Conservation (phyloP, 1,140 invertebrate species). For the Dryas iulia region DNA sequence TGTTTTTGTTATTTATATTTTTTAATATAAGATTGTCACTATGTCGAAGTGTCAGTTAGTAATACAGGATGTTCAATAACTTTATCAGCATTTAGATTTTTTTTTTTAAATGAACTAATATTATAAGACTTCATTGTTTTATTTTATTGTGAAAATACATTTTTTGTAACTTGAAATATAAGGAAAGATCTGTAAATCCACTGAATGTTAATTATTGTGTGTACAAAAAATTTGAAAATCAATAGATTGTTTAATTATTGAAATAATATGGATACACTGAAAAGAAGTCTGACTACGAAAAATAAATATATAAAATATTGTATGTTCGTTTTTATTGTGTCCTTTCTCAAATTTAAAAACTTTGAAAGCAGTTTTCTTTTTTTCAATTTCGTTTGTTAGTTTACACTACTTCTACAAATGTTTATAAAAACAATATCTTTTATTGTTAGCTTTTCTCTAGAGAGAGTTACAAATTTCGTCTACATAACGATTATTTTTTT, state of each 20-base stretch:
- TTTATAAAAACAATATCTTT: too few species aligned
- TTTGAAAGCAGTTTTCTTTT: too few species aligned
- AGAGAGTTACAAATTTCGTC: too few species aligned
- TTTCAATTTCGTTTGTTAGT: too few species aligned
- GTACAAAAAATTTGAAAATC: slow-evolving; percentile 17
- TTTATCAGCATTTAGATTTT: background rate
- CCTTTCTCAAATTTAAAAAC: too few species aligned
- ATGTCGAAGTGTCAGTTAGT: too few species aligned
- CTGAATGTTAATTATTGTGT: slow-evolving; percentile 1
- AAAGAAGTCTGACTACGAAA: slow-evolving; percentile 32
- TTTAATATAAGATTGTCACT: too few species aligned
- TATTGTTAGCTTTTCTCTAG: too few species aligned
- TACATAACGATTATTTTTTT: too few species aligned
- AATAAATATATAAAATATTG: slow-evolving; percentile 26
- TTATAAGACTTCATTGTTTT: background rate
- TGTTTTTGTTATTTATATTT: slow-evolving; percentile 16
- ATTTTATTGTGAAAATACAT: background rate
- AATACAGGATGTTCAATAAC: background rate
- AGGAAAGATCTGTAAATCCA: slow-evolving; percentile 13
- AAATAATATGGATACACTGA: slow-evolving; percentile 12
- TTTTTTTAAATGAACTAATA: background rate
- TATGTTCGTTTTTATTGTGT: background rate
- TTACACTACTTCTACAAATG: too few species aligned
- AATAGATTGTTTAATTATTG: slow-evolving; percentile 11
- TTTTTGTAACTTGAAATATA: slow-evolving; percentile 2